These are phyloP conservation scores for Rhyacophila brunnea DNA, from an alignment of 1,140 invertebrate genomes.

Conservation along the genomic window DNA sequence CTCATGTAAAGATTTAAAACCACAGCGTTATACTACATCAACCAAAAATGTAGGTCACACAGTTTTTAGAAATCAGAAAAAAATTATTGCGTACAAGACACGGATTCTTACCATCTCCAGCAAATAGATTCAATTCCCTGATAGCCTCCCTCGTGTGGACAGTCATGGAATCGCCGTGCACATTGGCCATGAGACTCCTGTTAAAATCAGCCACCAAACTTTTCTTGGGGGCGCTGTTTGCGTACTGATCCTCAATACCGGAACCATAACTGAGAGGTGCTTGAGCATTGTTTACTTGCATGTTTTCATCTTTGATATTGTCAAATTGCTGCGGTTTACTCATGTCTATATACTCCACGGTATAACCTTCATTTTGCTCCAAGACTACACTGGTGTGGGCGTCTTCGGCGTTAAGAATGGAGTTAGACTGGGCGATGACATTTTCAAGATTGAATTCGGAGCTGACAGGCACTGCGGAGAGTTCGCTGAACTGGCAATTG, in stretches of 20 bases:
- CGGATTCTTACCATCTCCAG: slow-evolving; percentile 45
- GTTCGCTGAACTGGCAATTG: slow-evolving; percentile 48
- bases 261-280: background rate
- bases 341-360: slow-evolving; percentile 15
- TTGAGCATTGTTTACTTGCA: background rate
- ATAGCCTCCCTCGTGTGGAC: slow-evolving; percentile 62
- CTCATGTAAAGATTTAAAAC: no score
- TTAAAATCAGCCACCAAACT: slow-evolving; percentile 53
- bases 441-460: slow-evolving; percentile 30
- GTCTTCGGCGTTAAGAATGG: slow-evolving; percentile 29
- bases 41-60: no score
- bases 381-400: slow-evolving; percentile 12
- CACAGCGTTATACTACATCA: no score
- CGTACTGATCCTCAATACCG: slow-evolving; percentile 3
- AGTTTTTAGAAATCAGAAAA: no score
- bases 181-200: slow-evolving; percentile 49
- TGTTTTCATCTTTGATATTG: slow-evolving; percentile 6
- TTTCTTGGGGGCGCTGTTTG: slow-evolving; percentile 36
- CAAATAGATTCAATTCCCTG: slow-evolving; percentile 51
- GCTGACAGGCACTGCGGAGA: slow-evolving; percentile 17
- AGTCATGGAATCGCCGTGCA: slow-evolving; percentile 54
- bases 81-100: no score
- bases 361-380: slow-evolving; percentile 17
- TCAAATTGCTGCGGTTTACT: slow-evolving; percentile 8
- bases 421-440: slow-evolving; percentile 31